A percentile compares a stretch with the other conserved stretches of the same genome.
Evolutionary conservation across 1,140 invertebrate species (phyloP).

Genomic region (Formica exsecta): DNA sequence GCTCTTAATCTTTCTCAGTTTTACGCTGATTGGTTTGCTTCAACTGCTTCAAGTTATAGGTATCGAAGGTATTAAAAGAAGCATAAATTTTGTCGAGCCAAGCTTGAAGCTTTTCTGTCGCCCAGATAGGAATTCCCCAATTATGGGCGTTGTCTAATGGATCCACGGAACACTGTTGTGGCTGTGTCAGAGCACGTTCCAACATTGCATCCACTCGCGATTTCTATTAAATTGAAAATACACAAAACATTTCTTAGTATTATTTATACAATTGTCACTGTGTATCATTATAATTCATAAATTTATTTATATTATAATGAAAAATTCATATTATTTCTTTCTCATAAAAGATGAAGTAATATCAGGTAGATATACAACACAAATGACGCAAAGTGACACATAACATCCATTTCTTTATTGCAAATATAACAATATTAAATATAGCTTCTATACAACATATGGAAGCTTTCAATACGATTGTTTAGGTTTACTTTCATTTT

Average conservation of each 20-base stretch:
- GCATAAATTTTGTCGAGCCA: slow-evolving; percentile 85
- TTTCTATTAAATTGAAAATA: slow-evolving; percentile 82
- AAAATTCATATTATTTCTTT: background rate
- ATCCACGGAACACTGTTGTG: slow-evolving; percentile 87
- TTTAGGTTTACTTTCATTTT: background rate
- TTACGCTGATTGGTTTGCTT: slow-evolving; percentile 74
- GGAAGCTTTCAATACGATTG: background rate
- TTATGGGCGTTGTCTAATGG: slow-evolving; percentile 87
- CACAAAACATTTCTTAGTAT: background rate
- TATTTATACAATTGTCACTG: background rate
- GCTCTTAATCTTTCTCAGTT: slow-evolving; percentile 77
- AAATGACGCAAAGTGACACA: background rate
- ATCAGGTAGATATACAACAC: background rate
- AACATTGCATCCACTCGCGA: slow-evolving; percentile 91
- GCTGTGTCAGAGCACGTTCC: slow-evolving; percentile 88
- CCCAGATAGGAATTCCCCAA: slow-evolving; percentile 88
- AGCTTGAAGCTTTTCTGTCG: slow-evolving; percentile 87
- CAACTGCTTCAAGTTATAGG: slow-evolving; percentile 76
- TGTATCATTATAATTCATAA: background rate
- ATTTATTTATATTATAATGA: background rate
- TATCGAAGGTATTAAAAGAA: slow-evolving; percentile 77
- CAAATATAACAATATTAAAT: background rate
- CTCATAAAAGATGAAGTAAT: background rate
- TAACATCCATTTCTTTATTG: background rate
- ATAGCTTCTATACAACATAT: background rate